Evolutionary conservation across 2,113 vertebrate genomes (phyloP).

Genomic region (Calonectris borealis): DNA sequence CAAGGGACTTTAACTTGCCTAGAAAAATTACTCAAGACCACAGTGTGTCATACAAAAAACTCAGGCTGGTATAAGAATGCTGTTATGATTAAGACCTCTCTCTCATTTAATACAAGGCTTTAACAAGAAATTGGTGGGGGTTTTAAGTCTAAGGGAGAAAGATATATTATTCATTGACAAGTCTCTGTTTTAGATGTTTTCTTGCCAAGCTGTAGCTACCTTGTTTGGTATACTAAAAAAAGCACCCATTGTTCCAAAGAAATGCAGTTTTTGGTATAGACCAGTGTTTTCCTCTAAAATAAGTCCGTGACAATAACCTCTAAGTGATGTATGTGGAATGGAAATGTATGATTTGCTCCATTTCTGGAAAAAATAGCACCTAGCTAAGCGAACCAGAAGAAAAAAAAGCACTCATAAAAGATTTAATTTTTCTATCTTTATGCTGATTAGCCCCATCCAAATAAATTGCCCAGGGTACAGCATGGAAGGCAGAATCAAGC

Average conservation of each 20-base stretch:
- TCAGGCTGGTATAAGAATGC: background rate
- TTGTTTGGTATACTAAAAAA: background rate
- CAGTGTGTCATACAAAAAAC: background rate
- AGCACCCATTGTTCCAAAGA: background rate
- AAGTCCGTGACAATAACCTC: background rate
- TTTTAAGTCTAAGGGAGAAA: background rate
- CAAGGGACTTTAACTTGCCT: background rate
- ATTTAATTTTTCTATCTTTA: background rate
- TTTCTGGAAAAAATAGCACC: background rate
- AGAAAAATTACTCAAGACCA: background rate
- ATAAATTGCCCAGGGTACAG: background rate
- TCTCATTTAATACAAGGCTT: background rate
- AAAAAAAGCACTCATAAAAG: rapidly evolving
- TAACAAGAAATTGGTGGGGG: background rate
- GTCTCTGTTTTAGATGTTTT: background rate
- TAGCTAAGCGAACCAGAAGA: background rate
- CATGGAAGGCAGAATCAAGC: background rate
- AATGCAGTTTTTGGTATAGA: background rate
- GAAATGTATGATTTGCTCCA: background rate
- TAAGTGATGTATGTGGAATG: background rate
- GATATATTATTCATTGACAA: background rate
- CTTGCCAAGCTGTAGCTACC: background rate
- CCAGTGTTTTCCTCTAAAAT: background rate
- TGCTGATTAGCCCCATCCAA: background rate
- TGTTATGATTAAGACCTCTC: background rate